Evolutionary conservation across 2,888 invertebrate species (phyloP), one percentile per base, ranked within the genome.

Genomic region (Molorchus minor): DNA sequence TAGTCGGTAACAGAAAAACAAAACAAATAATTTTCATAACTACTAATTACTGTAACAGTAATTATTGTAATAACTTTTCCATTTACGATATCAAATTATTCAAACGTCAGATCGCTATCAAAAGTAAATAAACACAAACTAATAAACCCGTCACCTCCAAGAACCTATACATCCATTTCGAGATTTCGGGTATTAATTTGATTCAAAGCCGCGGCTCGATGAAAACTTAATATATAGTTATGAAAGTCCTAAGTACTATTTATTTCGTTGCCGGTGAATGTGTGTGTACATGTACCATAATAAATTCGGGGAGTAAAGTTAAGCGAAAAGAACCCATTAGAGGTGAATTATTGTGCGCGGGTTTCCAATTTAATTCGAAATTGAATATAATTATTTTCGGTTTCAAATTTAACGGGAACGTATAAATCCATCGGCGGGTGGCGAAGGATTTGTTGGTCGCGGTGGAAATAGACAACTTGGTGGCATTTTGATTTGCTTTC

Each of bases 401-500:
- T 63, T 68, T 61, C 69, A 68, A 69, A 69, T 62, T n/a, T 67
- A 68, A 68, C 65, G 67, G 67, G 68, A 65, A 63, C 52, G 49
- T 64, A 62, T 71, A 71, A 71, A 71, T 71, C 69, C 61, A 64
- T 65, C 62, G 44, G 53, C 41, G 38, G 33, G 30, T 4, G 12
- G 4, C 4, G 41, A 41, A 16, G 25, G 36, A 55, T 46, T 40
- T 46, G 40, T 41, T 29, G 40, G 40, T 25, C n/a, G 38, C 16
- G 13, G 16, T 38, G 25, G 29, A 49, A 49, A 49, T 49, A 49
- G 49, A 49, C 33, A 8, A 25, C n/a, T n/a, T n/a, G n/a, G n/a
- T n/a, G n/a, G n/a, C n/a, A n/a, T n/a, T n/a, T n/a, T n/a, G n/a
- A n/a, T n/a, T n/a, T n/a, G n/a, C n/a, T n/a, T n/a, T n/a, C n/a